phyloP scores from a whole-genome alignment of 2,888 invertebrate genomes.

The Chesias legatella region DNA sequence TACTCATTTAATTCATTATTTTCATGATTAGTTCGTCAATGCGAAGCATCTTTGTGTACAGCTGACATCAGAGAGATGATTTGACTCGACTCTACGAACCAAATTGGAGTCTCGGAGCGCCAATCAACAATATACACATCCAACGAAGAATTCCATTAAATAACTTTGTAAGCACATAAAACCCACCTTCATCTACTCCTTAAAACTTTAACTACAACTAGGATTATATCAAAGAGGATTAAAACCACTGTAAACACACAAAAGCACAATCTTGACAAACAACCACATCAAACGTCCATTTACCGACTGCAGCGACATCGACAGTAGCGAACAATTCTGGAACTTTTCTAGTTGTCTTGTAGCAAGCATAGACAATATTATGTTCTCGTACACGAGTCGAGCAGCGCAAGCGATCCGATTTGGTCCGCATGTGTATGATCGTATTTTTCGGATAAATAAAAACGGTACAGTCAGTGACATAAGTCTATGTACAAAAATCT shows the following conservation, averaged over 20 bases:
- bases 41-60: conserved; percentile 79
- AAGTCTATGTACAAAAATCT: too few species aligned
- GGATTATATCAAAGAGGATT: conserved; percentile 67
- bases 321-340: conserved; percentile 57
- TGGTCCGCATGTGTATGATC: too few species aligned
- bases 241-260: conserved; percentile 83
- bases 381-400: too few species aligned
- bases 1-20: conserved; percentile 71
- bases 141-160: conserved; percentile 30
- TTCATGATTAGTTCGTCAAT: conserved; percentile 54
- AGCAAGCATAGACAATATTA: conserved; percentile 53
- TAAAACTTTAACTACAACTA: conserved; percentile 69
- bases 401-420: too few species aligned
- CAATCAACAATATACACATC: conserved; percentile 47
- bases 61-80: conserved; percentile 75
- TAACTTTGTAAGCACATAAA: conserved; percentile 33
- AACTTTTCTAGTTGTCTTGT: conserved; percentile 53
- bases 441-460: too few species aligned
- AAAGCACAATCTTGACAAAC: conserved; percentile 83
- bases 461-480: too few species aligned
- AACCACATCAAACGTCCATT: conserved; percentile 83
- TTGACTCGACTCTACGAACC: conserved; percentile 52
- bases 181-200: conserved; percentile 85
- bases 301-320: conserved; percentile 82
- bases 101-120: conserved; percentile 62